phyloP scores from a whole-genome alignment of 1,140 invertebrate species.

The Charaxes varanes region DNA sequence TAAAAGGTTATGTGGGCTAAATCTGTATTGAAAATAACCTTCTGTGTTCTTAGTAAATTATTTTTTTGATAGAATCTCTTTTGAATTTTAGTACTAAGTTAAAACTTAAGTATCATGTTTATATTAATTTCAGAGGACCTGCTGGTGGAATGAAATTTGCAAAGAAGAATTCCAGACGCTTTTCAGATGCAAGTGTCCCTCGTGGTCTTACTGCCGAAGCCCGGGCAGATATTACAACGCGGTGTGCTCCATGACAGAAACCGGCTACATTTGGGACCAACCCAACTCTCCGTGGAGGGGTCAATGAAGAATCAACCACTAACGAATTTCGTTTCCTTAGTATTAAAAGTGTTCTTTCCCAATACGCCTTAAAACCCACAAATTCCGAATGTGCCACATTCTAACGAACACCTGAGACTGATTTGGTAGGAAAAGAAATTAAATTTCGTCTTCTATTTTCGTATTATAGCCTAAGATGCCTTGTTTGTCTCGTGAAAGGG shows the following conservation, averaged over 20 bases:
- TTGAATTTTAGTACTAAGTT: too few relatives aligned
- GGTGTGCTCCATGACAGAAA: constrained; percentile 90
- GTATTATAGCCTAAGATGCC: constrained; percentile 44
- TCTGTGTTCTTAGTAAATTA: too few relatives aligned
- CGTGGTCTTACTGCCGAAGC: constrained; percentile 90
- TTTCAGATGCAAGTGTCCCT: constrained; percentile 90
- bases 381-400: constrained; percentile 35
- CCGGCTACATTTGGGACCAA: constrained; percentile 92
- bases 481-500: constrained; percentile 27
- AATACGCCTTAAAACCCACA: constrained; percentile 10
- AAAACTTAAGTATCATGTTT: constrained; percentile 6
- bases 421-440: constrained; percentile 54
- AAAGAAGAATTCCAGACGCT: constrained; percentile 92
- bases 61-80: too few relatives aligned
- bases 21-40: too few relatives aligned
- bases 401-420: constrained; percentile 62
- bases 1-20: too few relatives aligned
- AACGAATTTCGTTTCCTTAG: constrained; percentile 5
- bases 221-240: constrained; percentile 93
- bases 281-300: constrained; percentile 77
- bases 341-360: constrained; percentile 13
- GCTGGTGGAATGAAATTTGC: constrained; percentile 95
- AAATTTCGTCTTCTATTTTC: constrained; percentile 66
- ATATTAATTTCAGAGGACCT: constrained; percentile 80
- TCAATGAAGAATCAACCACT: constrained; percentile 28